Base-by-base conservation (phyloP, 64 coral and sea anemone species). In the Pocillopora verrucosa region DNA sequence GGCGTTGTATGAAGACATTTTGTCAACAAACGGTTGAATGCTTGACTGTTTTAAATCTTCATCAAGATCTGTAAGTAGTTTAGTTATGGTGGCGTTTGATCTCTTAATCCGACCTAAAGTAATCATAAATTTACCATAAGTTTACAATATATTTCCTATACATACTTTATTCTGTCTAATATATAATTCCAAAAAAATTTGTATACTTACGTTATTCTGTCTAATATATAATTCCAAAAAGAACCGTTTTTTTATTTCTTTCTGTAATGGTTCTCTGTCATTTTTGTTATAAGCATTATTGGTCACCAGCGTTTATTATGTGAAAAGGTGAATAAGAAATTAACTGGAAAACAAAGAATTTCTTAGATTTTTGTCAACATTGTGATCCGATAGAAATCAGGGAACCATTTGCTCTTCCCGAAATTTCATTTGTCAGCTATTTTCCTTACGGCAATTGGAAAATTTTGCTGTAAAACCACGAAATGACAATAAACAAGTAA, bases 121-220 rank as follows among this genome's bases (percentile, higher is more conserved):
- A 11, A 85, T 26, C 82, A 14, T 72, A 73, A 85, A 72, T 72
- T 85, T 72, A 85, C 11, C 37, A 11, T 72, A 22, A 58, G 82
- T 85, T 85, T 85, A 85, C 36, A 69, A 5, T 70, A 16, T 85
- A 11, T 85, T 85, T 63, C 25, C 13, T 85, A 72, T 58, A 85
- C 65, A 85, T 65, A 36, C 16, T 20, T 13, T 15, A 34, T 45
- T 19, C 61, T 62, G 25, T 37, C 56, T 13, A 68, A n/a, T 69
- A 51, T 64, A 6, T 22, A 0, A 69, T 68, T 84, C 17, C 67
- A 83, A 69, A 41, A 3, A 30, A 30, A 30, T 30, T 0, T 30
- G 30, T 85, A 72, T 58, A 85, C 65, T 72, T 65, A 36, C 16
- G 36, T 13, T 15, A 34, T 45, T 19, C 61, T 62, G 25, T 37